Percentiles rank a stretch among this genome's conserved stretches.
Conservation (phyloP, 2,797 vertebrate genomes). For the Acanthopagrus latus region DNA sequence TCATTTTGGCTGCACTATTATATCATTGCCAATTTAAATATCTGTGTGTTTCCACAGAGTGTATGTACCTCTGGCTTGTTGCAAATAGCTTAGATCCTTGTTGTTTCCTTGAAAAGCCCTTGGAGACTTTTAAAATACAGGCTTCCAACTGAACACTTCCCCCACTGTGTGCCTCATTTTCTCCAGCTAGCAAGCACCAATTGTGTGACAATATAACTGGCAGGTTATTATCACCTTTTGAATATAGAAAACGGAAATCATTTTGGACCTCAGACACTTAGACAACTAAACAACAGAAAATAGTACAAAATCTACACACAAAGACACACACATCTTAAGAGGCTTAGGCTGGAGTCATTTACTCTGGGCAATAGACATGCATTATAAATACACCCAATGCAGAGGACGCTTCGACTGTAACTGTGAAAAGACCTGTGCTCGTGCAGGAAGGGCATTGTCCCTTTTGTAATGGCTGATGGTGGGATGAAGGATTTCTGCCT, state of each 20-base stretch:
- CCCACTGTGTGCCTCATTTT: constrained; percentile 24
- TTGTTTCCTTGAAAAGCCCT: constrained; percentile 17
- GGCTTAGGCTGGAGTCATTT: constrained; percentile 27
- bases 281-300: constrained; percentile 4
- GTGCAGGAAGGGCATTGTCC: constrained; percentile 41
- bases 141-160: background rate
- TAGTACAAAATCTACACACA: constrained; percentile 23
- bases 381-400: constrained; percentile 36
- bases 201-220: constrained; percentile 12
- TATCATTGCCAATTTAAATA: background rate
- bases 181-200: constrained; percentile 26
- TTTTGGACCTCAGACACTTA: background rate
- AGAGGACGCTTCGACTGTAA: constrained; percentile 39
- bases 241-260: constrained; percentile 31
- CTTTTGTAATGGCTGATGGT: constrained; percentile 34
- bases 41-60: constrained; percentile 3
- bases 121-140: constrained; percentile 30
- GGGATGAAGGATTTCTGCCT: constrained; percentile 44
- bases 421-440: constrained; percentile 33
- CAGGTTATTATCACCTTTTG: constrained; percentile 39
- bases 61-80: background rate
- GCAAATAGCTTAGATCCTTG: background rate
- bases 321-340: constrained; percentile 12
- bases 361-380: constrained; percentile 13
- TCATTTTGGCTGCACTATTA: background rate